Percentiles rank a stretch among this genome's conserved stretches.
phyloP scores from a whole-genome alignment of 2,888 invertebrate species.

The Gymnosoma rotundatum region DNA sequence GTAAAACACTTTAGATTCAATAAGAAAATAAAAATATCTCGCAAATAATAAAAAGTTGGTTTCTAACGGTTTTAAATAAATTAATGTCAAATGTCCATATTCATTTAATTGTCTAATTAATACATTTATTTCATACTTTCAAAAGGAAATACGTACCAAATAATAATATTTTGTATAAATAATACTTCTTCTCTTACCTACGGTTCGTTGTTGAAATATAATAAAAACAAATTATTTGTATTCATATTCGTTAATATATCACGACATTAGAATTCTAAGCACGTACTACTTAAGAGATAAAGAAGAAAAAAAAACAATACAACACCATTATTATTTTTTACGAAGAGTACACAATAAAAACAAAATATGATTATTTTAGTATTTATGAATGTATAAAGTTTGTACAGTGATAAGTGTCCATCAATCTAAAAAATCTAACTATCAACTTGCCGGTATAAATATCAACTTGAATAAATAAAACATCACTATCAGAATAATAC shows the following conservation, averaged over 20 bases:
- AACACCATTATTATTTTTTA: constrained; percentile 49
- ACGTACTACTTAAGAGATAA: constrained; percentile 63
- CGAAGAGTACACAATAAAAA: constrained; percentile 22
- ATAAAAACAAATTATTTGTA: constrained; percentile 51
- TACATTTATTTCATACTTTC: too few species aligned
- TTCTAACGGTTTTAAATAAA: too few species aligned
- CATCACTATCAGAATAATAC: constrained; percentile 5
- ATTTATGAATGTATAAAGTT: constrained; percentile 25
- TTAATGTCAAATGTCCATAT: too few species aligned
- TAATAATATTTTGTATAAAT: too few species aligned
- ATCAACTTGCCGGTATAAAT: constrained; percentile 5
- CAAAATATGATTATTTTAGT: constrained; percentile 42
- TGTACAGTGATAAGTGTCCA: background rate
- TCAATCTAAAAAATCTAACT: constrained; percentile 2
- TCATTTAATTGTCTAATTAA: too few species aligned
- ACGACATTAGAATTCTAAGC: constrained; percentile 64
- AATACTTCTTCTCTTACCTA: constrained; percentile 18
- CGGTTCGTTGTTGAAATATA: constrained; percentile 14
- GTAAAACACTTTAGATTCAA: too few species aligned
- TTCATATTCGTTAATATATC: constrained; percentile 51
- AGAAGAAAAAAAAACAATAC: constrained; percentile 65
- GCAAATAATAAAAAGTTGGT: too few species aligned
- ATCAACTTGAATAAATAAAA: constrained; percentile 50
- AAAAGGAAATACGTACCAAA: too few species aligned
- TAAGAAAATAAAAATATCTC: too few species aligned